Conservation (phyloP, 2,888 invertebrate species). For the Alviniconcha strummeri region DNA sequence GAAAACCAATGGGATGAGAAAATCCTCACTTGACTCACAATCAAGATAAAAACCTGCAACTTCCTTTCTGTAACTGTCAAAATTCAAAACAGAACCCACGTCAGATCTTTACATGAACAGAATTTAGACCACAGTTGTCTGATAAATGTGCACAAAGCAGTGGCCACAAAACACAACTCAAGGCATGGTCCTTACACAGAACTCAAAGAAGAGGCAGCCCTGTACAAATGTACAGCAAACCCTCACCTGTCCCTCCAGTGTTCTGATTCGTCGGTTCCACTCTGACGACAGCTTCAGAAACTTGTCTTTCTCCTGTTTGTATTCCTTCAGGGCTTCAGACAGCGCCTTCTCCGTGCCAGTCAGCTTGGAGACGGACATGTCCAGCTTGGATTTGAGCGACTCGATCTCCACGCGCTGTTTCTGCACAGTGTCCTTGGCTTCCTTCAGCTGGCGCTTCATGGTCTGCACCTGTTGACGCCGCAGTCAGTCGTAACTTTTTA, state of each 20-base stretch:
- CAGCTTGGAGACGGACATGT: slow-evolving; percentile 64
- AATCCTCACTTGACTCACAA: too few relatives aligned
- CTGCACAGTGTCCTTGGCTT: slow-evolving; percentile 60
- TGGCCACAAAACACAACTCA: too few relatives aligned
- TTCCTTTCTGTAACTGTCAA: too few relatives aligned
- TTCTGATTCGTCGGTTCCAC: slow-evolving; percentile 61
- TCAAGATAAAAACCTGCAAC: too few relatives aligned
- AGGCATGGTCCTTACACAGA: too few relatives aligned
- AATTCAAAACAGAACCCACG: too few relatives aligned
- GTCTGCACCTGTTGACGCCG: slow-evolving; percentile 11
- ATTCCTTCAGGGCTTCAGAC: slow-evolving; percentile 62
- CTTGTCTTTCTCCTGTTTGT: slow-evolving; percentile 64
- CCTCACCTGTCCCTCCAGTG: slow-evolving; percentile 53
- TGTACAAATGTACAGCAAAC: background rate
- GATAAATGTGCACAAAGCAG: too few relatives aligned
- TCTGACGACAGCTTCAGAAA: slow-evolving; percentile 62
- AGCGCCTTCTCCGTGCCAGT: slow-evolving; percentile 66
- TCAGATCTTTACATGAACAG: too few relatives aligned
- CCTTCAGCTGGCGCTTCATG: slow-evolving; percentile 65
- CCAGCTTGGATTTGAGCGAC: slow-evolving; percentile 61
- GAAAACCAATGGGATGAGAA: too few relatives aligned
- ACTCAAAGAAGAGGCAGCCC: too few relatives aligned
- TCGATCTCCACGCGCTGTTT: slow-evolving; percentile 65
- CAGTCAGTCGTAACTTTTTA: too few relatives aligned
- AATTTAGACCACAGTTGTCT: too few relatives aligned